These are phyloP conservation scores for Dermochelys coriacea DNA, from an alignment of 2,797 vertebrate species.

Conservation along the genomic window DNA sequence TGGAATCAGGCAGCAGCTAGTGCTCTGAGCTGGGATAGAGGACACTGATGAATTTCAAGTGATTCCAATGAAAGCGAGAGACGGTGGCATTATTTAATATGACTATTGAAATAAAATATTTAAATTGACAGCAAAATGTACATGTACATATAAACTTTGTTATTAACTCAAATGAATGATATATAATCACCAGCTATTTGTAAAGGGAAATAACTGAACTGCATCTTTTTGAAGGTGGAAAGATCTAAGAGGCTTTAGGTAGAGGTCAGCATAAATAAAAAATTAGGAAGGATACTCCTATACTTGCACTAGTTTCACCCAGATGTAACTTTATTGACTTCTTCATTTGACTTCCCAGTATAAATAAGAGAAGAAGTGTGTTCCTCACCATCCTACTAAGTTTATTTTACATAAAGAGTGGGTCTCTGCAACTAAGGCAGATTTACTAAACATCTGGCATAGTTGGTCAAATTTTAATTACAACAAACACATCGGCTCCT, in stretches of 20 bases:
- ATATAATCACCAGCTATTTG: neutral
- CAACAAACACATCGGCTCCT: neutral
- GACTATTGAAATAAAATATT: slow-evolving; percentile 13
- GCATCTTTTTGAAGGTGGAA: neutral
- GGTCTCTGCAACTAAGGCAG: neutral
- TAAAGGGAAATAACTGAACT: neutral
- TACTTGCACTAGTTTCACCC: neutral
- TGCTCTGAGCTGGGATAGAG: neutral
- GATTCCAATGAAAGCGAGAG: neutral
- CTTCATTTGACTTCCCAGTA: neutral
- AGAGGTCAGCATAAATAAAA: neutral
- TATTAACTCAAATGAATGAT: slow-evolving; percentile 25
- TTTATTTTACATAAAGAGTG: neutral
- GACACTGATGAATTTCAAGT: slow-evolving; percentile 30
- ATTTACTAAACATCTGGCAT: neutral
- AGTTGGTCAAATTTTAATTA: neutral
- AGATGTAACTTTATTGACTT: neutral
- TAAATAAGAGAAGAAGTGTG: neutral
- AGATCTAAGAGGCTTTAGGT: neutral
- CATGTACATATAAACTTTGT: neutral
- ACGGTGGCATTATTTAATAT: neutral
- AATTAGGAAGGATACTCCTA: neutral
- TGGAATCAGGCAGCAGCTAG: neutral
- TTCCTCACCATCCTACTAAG: neutral
- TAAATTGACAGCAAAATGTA: neutral